Percentiles rank a stretch among this genome's conserved stretches.
Evolutionary conservation across 2,888 invertebrate species (phyloP).

Genomic region (Drosophila mercatorum): DNA sequence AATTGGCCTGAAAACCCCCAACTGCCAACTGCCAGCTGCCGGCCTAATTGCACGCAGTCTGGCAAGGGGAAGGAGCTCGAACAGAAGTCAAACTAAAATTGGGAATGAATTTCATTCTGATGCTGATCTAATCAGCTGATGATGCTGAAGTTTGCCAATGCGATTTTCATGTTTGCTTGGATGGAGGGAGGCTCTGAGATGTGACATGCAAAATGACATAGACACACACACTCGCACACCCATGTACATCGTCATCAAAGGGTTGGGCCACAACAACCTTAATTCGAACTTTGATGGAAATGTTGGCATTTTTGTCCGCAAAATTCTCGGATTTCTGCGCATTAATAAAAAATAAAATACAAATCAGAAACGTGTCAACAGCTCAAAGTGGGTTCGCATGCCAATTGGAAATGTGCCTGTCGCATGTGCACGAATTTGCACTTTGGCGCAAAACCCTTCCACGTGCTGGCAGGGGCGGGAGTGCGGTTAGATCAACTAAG

Average conservation of each 20-base stretch:
- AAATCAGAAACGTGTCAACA: conserved; percentile 63
- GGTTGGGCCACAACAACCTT: conserved; percentile 31
- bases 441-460: conserved; percentile 35
- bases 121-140: conserved; percentile 16
- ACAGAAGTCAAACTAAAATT: conserved; percentile 9
- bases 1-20: conserved; percentile 15
- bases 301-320: conserved; percentile 67
- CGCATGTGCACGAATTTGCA: conserved; percentile 65
- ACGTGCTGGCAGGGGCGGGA: not conserved
- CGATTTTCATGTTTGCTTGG: conserved; percentile 36
- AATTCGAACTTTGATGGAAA: conserved; percentile 69
- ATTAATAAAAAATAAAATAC: conserved; percentile 64
- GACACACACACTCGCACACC: conserved; percentile 2
- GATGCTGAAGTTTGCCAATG: conserved; percentile 23
- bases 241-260: conserved; percentile 50
- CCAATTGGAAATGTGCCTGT: conserved; percentile 55
- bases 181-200: conserved; percentile 27
- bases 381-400: conserved; percentile 47
- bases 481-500: conserved; percentile 13
- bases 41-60: conserved; percentile 41
- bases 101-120: conserved; percentile 8
- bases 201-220: conserved; percentile 59
- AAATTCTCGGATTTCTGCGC: conserved; percentile 54
- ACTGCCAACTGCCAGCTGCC: not conserved
- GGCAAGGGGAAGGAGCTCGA: conserved; percentile 1